A percentile compares a stretch with the other conserved stretches of the same genome.
These are phyloP conservation scores for Ahaetulla prasina DNA, from an alignment of 2,113 vertebrate genomes.

Conservation along the genomic window DNA sequence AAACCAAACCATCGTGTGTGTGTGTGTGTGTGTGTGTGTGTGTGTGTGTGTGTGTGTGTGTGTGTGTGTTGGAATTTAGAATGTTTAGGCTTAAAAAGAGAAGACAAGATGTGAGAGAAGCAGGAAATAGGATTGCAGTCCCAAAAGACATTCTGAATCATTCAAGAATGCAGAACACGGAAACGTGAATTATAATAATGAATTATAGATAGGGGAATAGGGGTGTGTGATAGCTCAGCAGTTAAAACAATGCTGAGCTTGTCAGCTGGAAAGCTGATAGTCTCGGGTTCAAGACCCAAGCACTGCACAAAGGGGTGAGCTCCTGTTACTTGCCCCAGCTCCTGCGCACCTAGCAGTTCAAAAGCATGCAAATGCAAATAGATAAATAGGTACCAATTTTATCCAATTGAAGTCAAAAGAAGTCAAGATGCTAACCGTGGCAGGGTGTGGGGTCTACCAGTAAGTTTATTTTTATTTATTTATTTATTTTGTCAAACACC, in stretches of 20 bases:
- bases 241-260: not conserved
- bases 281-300: not conserved
- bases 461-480: no score
- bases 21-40: no score
- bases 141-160: not conserved
- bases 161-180: not conserved
- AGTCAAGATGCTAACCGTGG: no score
- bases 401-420: no score
- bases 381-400: not conserved
- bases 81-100: not conserved
- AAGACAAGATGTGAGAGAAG: not conserved
- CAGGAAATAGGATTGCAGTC: not conserved
- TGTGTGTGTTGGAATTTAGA: not conserved
- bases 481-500: no score
- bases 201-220: not conserved
- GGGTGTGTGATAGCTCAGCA: not conserved
- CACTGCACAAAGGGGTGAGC: not conserved
- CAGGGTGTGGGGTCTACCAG: no score
- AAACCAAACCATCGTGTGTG: not conserved
- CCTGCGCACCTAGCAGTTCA: not conserved
- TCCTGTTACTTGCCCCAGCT: not conserved
- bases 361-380: not conserved
- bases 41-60: no score
- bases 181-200: not conserved
- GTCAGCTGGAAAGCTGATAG: not conserved